Conservation (phyloP, 2,888 invertebrate species). For the Yponomeuta malinellus region DNA sequence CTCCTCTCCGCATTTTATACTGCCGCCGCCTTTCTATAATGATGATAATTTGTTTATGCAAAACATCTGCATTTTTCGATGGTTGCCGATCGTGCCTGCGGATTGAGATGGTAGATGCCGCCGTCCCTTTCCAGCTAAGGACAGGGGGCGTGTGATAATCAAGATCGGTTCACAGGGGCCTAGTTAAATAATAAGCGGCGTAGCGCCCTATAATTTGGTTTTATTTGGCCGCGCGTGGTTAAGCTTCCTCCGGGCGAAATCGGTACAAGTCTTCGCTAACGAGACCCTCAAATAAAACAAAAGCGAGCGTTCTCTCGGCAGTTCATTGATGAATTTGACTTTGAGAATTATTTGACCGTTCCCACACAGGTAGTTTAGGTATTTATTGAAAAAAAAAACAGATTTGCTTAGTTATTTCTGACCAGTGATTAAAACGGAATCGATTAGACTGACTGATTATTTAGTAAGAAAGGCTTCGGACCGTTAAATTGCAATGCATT, state of each 20-base stretch:
- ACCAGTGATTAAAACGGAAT: neutral
- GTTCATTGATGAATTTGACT: slow-evolving; percentile 49
- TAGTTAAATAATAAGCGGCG: slow-evolving; percentile 71
- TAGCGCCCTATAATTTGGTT: slow-evolving; percentile 63
- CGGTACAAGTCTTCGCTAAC: slow-evolving; percentile 58
- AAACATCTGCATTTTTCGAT: slow-evolving; percentile 30
- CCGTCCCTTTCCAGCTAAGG: slow-evolving; percentile 37
- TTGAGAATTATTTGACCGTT: slow-evolving; percentile 25
- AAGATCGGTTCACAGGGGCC: slow-evolving; percentile 56
- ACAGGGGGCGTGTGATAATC: slow-evolving; percentile 53
- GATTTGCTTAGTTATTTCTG: neutral
- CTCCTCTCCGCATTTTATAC: slow-evolving; percentile 20
- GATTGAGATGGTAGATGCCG: slow-evolving; percentile 22
- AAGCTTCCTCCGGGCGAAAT: slow-evolving; percentile 47
- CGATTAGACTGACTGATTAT: neutral
- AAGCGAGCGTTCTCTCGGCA: slow-evolving; percentile 24
- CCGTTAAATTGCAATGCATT: slow-evolving; percentile 57
- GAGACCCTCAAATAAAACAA: slow-evolving; percentile 47
- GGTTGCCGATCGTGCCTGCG: slow-evolving; percentile 20
- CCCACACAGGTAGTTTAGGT: slow-evolving; percentile 9
- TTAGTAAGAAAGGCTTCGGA: slow-evolving; percentile 18
- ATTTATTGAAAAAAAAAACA: slow-evolving; percentile 9
- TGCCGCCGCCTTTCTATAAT: slow-evolving; percentile 23
- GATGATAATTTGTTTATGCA: slow-evolving; percentile 42
- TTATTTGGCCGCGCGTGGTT: slow-evolving; percentile 54